These are phyloP conservation scores for Fragum fragum DNA, from an alignment of 2,888 invertebrate genomes.

Conservation along the genomic window DNA sequence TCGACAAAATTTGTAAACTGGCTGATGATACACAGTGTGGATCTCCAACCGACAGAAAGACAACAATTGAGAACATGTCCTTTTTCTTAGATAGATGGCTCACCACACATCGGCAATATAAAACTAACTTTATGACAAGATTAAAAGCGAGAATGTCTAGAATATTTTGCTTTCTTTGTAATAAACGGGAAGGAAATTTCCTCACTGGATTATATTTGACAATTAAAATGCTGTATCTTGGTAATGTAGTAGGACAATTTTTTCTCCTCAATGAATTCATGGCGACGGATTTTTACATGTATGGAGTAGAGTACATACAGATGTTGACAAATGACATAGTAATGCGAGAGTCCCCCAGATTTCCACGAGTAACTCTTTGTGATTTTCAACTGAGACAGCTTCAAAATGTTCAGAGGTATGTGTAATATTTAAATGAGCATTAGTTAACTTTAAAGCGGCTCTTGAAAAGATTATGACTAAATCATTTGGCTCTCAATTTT, in stretches of 20 bases:
- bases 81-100: slow-evolving; percentile 67
- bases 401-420: slow-evolving; percentile 61
- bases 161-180: slow-evolving; percentile 50
- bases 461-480: neutral
- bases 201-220: slow-evolving; percentile 67
- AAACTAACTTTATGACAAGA: slow-evolving; percentile 42
- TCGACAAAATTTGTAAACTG: slow-evolving; percentile 57
- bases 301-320: slow-evolving; percentile 62
- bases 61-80: slow-evolving; percentile 56
- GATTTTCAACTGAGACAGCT: slow-evolving; percentile 70
- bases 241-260: slow-evolving; percentile 66
- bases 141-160: slow-evolving; percentile 48
- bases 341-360: slow-evolving; percentile 56
- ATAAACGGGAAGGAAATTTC: slow-evolving; percentile 64
- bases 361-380: slow-evolving; percentile 70
- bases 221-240: slow-evolving; percentile 61
- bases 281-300: slow-evolving; percentile 53
- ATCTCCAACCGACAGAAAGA: slow-evolving; percentile 51
- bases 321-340: slow-evolving; percentile 39
- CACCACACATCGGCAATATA: slow-evolving; percentile 56
- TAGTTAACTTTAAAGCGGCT: neutral
- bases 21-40: slow-evolving; percentile 46
- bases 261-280: slow-evolving; percentile 70
- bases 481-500: too few species aligned
- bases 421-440: neutral